Conservation (phyloP, 2,888 invertebrate genomes). For the Camptogramma bilineatum region DNA sequence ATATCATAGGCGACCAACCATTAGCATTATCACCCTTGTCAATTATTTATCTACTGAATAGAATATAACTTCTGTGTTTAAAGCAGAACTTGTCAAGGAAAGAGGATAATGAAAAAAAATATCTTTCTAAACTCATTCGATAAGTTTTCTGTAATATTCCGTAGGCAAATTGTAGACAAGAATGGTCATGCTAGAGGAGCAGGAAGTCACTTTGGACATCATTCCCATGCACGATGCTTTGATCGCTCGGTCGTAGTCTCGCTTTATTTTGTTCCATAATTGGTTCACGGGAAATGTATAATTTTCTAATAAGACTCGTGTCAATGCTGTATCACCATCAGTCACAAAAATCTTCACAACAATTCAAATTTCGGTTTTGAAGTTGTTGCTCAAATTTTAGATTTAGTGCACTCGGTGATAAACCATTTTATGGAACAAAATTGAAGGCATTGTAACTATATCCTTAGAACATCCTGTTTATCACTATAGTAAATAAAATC, state of each 20-base stretch:
- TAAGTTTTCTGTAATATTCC: too few relatives aligned
- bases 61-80: too few relatives aligned
- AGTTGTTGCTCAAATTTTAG: slow-evolving; percentile 16
- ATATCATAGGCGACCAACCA: slow-evolving; percentile 63
- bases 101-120: too few relatives aligned
- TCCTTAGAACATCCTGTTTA: slow-evolving; percentile 66
- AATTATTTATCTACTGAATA: too few relatives aligned
- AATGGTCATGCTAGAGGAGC: slow-evolving; percentile 28
- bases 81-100: too few relatives aligned
- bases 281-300: neutral
- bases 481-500: slow-evolving; percentile 73
- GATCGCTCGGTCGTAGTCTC: slow-evolving; percentile 59
- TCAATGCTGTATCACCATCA: slow-evolving; percentile 14
- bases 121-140: too few relatives aligned
- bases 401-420: slow-evolving; percentile 2
- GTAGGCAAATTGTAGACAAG: neutral
- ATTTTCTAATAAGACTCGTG: slow-evolving; percentile 14
- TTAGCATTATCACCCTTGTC: neutral
- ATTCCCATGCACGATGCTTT: slow-evolving; percentile 44
- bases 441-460: slow-evolving; percentile 65
- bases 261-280: slow-evolving; percentile 78
- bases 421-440: slow-evolving; percentile 70
- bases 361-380: neutral
- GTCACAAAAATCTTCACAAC: slow-evolving; percentile 18
- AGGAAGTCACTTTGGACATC: slow-evolving; percentile 43